Conservation (phyloP, 2,113 vertebrate species). For the Melanotaenia duboulayi region DNA sequence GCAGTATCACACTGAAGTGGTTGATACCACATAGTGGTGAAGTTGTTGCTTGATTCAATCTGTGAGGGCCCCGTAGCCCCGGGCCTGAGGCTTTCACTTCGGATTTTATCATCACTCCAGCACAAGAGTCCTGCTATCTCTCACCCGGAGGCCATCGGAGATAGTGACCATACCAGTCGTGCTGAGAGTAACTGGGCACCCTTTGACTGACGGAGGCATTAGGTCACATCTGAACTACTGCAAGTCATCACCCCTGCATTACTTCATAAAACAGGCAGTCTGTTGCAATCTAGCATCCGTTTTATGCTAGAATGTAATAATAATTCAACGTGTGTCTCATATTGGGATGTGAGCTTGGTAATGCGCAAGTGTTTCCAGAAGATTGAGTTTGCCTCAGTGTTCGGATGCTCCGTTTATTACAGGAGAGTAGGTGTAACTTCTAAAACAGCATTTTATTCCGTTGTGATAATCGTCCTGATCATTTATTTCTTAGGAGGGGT, state of each 20-base stretch:
- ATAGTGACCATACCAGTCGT: conserved; percentile 63
- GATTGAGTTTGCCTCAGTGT: conserved; percentile 30
- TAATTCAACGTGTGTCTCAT: conserved; percentile 19
- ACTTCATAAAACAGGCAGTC: background rate
- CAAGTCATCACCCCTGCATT: conserved; percentile 16
- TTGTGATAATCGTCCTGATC: conserved; percentile 46
- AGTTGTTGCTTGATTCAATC: conserved; percentile 67
- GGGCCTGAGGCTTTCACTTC: conserved; percentile 58
- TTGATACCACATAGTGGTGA: conserved; percentile 53
- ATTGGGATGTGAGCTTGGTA: conserved; percentile 3
- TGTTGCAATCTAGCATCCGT: conserved; percentile 21
- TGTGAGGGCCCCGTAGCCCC: conserved; percentile 48
- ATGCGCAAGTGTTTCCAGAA: conserved; percentile 37
- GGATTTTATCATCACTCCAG: conserved; percentile 71
- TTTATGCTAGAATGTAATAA: conserved; percentile 25
- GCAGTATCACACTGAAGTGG: conserved; percentile 49
- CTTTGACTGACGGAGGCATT: conserved; percentile 52
- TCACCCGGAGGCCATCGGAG: conserved; percentile 58
- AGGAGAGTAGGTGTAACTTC: conserved; percentile 21
- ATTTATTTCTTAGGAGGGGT: conserved; percentile 44
- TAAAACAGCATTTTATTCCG: conserved; percentile 59
- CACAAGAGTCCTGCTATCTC: conserved; percentile 63
- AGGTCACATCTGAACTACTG: conserved; percentile 41
- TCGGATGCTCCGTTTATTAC: background rate
- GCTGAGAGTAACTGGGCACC: conserved; percentile 35